phyloP scores from a whole-genome alignment of 2,888 invertebrate species.

The Callinectes sapidus region DNA sequence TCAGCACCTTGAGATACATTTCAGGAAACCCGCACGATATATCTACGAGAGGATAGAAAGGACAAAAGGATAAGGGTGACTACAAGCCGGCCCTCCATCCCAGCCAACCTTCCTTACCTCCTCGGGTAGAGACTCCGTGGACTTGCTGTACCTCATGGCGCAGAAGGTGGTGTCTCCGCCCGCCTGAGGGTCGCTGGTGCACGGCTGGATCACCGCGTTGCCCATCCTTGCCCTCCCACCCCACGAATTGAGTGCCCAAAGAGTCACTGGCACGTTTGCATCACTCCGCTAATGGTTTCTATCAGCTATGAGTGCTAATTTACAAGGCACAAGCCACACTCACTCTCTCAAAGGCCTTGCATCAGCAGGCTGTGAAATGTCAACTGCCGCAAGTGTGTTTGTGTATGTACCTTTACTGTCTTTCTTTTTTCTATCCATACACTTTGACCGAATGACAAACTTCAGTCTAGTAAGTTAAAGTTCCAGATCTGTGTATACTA shows the following conservation, averaged over 20 bases:
- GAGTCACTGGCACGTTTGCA: neutral
- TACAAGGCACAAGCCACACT: neutral
- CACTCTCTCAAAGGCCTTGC: neutral
- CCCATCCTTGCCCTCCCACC: slow-evolving; percentile 42
- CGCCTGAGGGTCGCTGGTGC: slow-evolving; percentile 46
- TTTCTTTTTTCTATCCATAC: neutral
- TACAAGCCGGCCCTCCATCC: neutral
- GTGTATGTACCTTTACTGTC: neutral
- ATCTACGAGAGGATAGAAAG: slow-evolving; percentile 5
- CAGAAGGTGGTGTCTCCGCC: slow-evolving; percentile 41
- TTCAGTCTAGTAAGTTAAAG: neutral
- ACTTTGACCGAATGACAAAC: neutral
- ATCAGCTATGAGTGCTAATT: neutral
- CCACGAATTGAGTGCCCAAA: neutral
- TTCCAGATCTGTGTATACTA: neutral
- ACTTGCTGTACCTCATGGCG: slow-evolving; percentile 53
- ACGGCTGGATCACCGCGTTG: slow-evolving; percentile 57
- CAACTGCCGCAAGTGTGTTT: neutral
- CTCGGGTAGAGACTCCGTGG: slow-evolving; percentile 50
- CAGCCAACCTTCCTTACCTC: slow-evolving; percentile 34
- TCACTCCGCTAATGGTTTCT: neutral
- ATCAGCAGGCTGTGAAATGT: neutral
- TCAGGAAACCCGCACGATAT: neutral
- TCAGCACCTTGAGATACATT: neutral
- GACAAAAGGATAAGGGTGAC: slow-evolving; percentile 2